Evolutionary conservation across 2,113 vertebrate species (phyloP), one percentile per base, ranked within the genome.

Genomic region (Nyctereutes procyonoides): DNA sequence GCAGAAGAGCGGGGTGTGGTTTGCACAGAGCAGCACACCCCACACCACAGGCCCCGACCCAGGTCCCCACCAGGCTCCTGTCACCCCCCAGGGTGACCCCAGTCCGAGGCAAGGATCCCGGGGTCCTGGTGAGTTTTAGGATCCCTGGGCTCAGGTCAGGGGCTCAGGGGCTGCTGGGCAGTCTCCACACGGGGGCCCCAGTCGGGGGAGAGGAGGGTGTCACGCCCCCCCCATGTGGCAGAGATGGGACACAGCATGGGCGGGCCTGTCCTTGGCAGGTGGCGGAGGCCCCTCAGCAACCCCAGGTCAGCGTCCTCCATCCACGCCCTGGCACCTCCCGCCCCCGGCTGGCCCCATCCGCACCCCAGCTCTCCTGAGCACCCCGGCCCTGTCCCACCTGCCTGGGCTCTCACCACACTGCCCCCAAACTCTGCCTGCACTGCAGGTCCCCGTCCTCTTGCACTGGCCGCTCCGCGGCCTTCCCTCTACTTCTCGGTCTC

Each of bases 51-150:
- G 58, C 2, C 56, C 17, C 0, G 0, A 1, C 24, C 62, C 51
- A 15, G 0, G n/a, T 22, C n/a, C 8, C 3, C 12, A 1, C 60
- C 0, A 0, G 58, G 65, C 32, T 1, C 9, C 62, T 24, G 7
- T 56, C 22, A 24, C 83, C n/a, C 67, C 19, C 12, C 12, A n/a
- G 16, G 51, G 77, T 8, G 53, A 53, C 11, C 32, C 77, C 30
- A 14, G 17, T 22, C 30, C 19, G 1, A 56, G 53, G 53, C 77
- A 81, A 32, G 12, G 77, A 55, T 11, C 5, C 77, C 3, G 10
- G 30, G 17, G 55, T 13, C 55, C 55, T 15, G 55, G 15, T 55
- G 55, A 55, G 55, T 55, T 69, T n/a, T 8, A 69, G 12, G 77
- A 56, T 8, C 5, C 77, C 12, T 9, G 30, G 17, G 5, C 77